Conservation (phyloP, 2,888 invertebrate species). For the Seladonia tumulorum region DNA sequence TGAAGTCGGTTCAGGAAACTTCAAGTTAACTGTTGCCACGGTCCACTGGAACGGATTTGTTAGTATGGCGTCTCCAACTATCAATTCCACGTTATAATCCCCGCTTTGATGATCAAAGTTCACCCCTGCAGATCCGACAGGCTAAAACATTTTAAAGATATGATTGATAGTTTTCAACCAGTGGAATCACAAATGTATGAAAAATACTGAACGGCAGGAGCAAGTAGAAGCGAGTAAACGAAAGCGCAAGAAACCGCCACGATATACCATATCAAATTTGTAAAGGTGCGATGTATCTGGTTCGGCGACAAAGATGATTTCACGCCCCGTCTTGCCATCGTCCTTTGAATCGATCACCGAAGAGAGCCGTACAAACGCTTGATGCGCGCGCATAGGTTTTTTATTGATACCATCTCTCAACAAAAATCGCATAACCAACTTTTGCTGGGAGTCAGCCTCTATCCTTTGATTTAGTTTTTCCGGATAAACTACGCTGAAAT, state of each 20-base stretch:
- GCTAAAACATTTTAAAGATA: slow-evolving; percentile 84
- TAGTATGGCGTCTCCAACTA: slow-evolving; percentile 96
- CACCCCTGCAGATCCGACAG: slow-evolving; percentile 91
- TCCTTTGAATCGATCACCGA: slow-evolving; percentile 81
- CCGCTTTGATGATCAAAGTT: slow-evolving; percentile 93
- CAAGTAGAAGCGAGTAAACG: neutral
- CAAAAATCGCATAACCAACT: slow-evolving; percentile 92
- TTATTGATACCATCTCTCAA: slow-evolving; percentile 89
- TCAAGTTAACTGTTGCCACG: slow-evolving; percentile 91
- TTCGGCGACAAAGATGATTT: slow-evolving; percentile 97
- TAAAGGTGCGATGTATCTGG: slow-evolving; percentile 91
- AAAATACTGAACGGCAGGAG: neutral
- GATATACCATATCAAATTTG: slow-evolving; percentile 95
- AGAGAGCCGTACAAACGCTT: slow-evolving; percentile 93
- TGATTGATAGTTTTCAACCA: neutral
- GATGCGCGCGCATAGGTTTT: slow-evolving; percentile 91
- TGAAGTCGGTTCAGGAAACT: slow-evolving; percentile 85
- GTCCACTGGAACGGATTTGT: slow-evolving; percentile 96
- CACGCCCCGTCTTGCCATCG: slow-evolving; percentile 87
- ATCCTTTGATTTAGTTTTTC: slow-evolving; percentile 89
- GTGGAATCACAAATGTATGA: neutral
- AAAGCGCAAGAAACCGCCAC: slow-evolving; percentile 71
- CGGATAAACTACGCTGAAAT: slow-evolving; percentile 89
- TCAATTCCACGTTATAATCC: slow-evolving; percentile 91
- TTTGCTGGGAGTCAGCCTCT: slow-evolving; percentile 95